Base-by-base conservation (phyloP, 2,888 invertebrate species). In the Chaitophorus viminalis region DNA sequence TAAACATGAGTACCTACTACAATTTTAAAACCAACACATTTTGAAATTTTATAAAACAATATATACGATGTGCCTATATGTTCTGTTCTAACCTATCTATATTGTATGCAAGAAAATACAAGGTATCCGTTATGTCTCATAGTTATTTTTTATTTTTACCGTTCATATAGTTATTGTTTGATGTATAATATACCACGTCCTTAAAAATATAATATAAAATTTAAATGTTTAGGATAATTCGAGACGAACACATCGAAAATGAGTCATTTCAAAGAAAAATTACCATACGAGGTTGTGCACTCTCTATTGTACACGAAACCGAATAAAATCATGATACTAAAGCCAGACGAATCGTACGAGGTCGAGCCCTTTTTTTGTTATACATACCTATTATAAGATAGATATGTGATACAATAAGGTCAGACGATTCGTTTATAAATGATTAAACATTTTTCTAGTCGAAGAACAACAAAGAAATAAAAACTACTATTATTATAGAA, bases 251-350 rank as follows among this genome's bases (percentile, higher is more conserved):
- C 65, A 25, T 31, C 29, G 65, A 65, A 25, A 46, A 75, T 46
- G 14, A 60, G 74, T 39, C 18, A 11, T 6, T 18, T 29, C 6
- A 70, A 68, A 60, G 54, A 78, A 46, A 70, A n/a, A 81, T 70
- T 46, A 39, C 33, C n/a, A 60, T 36, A 39, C 82, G 75, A 83
- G 83, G 83, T 83, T 83, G 21, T 4, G 5, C 31, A 39, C 60
- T 83, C 29, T 81, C 60, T 75, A 83, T 83, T 84, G 74, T 46
- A 46, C 11, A 46, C 25, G 17, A 6, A 39, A 29, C 65, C 76
- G 65, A 76, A 46, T 46, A 76, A 31, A 84, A 76, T 76, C 46
- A 21, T 36, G 29, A 60, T 60, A 54, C 52, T 82, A 82, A 83
- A 68, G 84, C 33, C 65, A 46, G 31, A 46, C 75, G 36, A 72